A percentile compares a stretch with the other conserved stretches of the same genome.
phyloP scores from a whole-genome alignment of 2,797 vertebrate genomes.

The Psittacula echo region DNA sequence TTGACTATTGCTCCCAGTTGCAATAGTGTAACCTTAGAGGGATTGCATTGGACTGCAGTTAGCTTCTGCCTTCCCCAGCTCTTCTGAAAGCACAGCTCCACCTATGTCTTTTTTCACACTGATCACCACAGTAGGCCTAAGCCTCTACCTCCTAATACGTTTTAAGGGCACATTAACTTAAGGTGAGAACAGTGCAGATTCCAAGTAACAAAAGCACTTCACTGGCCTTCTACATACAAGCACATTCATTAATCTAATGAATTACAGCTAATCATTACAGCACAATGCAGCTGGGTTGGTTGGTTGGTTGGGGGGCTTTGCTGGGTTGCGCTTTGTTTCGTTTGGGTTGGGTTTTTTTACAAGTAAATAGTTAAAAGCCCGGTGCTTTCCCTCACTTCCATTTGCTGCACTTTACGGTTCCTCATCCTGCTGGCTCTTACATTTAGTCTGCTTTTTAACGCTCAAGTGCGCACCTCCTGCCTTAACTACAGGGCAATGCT shows the following conservation, averaged over 20 bases:
- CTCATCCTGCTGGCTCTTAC: neutral
- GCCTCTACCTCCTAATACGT: neutral
- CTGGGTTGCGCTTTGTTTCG: neutral
- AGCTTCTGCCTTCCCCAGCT: neutral
- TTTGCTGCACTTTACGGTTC: neutral
- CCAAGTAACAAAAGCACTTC: neutral
- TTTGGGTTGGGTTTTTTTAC: neutral
- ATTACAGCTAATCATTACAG: neutral
- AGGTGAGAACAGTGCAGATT: neutral
- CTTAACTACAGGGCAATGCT: conserved; percentile 19
- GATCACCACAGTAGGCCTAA: neutral
- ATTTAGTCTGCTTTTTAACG: neutral
- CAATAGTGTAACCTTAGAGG: neutral
- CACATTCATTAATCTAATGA: too few species aligned
- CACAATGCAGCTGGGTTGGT: neutral
- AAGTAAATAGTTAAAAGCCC: neutral
- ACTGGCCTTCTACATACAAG: neutral
- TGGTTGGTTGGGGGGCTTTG: neutral
- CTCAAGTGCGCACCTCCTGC: neutral
- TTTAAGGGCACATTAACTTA: neutral
- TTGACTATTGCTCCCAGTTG: neutral
- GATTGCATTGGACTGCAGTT: neutral
- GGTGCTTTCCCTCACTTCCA: neutral
- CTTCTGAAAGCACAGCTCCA: neutral
- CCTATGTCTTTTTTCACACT: neutral